Evolutionary conservation across 2,113 vertebrate genomes (phyloP), one percentile per base, ranked within the genome.

Genomic region (Morone saxatilis): DNA sequence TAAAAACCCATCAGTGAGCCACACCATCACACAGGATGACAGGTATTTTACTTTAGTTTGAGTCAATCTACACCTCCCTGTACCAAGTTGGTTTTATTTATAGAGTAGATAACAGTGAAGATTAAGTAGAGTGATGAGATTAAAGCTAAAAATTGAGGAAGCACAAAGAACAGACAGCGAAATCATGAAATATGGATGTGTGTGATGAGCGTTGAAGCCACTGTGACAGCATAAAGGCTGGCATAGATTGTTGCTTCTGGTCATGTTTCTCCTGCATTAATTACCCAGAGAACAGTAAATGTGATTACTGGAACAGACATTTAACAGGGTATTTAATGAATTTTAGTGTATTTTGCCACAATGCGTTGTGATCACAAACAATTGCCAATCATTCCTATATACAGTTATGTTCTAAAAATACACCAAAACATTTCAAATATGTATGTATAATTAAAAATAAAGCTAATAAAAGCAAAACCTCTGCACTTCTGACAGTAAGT

Each of bases 401-500:
- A 25, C 3, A 43, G 4, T 43, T 31, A 56, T 25, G 25, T 51
- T 50, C 0, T 51, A 60, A 22, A 16, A 6, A 70, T 9, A n/a
- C 17, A 11, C 43, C 22, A n/a, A 48, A n/a, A 40, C 3, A 22
- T 17, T 22, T 31, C 36, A 53, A 54, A 45, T 22, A 20, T 36
- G n/a, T n/a, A 16, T 31, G 1, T 7, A 73, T 57, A 17, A 45
- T 70, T 6, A 71, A 50, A 38, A 19, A 67, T 50, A 38, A 48
- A 59, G 45, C 43, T 5, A 47, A n/a, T 7, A 62, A 74, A 71
- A 54, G 17, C 2, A 41, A 12, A 50, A 60, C 60, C 53, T 57
- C 1, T 76, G 60, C 20, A 36, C 16, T 13, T 36, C 12, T 41
- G 54, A 80, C 72, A 72, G 51, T 3, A 43, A 40, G 54, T 82